Evolutionary conservation across 2,888 invertebrate species (phyloP).

Genomic region (Pyrgus malvae): DNA sequence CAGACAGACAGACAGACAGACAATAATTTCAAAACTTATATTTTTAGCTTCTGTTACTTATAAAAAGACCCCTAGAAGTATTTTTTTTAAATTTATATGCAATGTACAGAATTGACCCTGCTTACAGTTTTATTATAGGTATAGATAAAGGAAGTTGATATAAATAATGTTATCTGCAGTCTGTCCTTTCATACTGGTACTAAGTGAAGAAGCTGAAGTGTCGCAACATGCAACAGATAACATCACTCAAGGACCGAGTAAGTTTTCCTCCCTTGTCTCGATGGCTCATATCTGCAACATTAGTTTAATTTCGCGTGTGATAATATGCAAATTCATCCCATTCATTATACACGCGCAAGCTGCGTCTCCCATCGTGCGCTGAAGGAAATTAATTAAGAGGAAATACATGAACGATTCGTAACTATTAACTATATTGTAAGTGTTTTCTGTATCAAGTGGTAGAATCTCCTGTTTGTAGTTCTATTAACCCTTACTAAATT

Average conservation of each 20-base stretch:
- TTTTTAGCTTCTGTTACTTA: too few relatives aligned
- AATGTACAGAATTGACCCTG: too few relatives aligned
- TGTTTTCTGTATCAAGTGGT: not conserved
- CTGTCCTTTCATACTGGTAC: too few relatives aligned
- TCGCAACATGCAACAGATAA: not conserved
- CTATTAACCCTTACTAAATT: too few relatives aligned
- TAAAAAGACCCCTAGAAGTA: too few relatives aligned
- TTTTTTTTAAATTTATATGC: too few relatives aligned
- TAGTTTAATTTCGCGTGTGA: slow-evolving; percentile 58
- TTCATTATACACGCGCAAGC: slow-evolving; percentile 54
- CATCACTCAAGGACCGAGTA: not conserved
- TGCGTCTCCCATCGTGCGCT: slow-evolving; percentile 37
- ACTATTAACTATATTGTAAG: not conserved
- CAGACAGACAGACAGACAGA: too few relatives aligned
- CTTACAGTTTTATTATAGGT: too few relatives aligned
- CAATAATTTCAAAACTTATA: too few relatives aligned
- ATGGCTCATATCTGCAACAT: slow-evolving; percentile 4
- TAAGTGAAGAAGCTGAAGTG: not conserved
- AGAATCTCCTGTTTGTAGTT: too few relatives aligned
- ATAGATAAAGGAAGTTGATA: too few relatives aligned
- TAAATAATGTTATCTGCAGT: too few relatives aligned
- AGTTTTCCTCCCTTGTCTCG: not conserved
- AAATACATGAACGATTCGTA: slow-evolving; percentile 7
- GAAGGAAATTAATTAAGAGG: slow-evolving; percentile 22
- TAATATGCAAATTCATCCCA: slow-evolving; percentile 62